A percentile compares a stretch with the other conserved stretches of the same genome.
phyloP scores from a whole-genome alignment of 2,797 vertebrate genomes.

The Cynodonichthys magdalenae region DNA sequence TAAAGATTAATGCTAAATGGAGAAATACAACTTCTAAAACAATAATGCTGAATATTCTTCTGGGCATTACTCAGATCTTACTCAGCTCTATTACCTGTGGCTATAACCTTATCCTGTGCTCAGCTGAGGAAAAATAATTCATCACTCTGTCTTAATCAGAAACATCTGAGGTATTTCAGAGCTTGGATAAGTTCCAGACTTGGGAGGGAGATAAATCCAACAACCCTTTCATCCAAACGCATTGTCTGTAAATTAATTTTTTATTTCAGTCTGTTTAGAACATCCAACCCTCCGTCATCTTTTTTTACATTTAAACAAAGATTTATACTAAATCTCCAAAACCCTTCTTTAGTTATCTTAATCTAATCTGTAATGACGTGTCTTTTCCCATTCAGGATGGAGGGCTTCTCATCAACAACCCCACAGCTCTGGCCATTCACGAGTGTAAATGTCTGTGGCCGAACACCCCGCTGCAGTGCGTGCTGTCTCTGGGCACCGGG shows the following conservation, averaged over 20 bases:
- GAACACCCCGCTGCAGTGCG: slow-evolving; percentile 89
- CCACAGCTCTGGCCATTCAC: slow-evolving; percentile 92
- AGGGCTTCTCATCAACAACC: slow-evolving; percentile 95
- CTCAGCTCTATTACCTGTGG: too few relatives aligned
- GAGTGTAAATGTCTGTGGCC: slow-evolving; percentile 97
- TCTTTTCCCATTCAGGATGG: slow-evolving; percentile 84
- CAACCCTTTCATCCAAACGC: slow-evolving; percentile 25
- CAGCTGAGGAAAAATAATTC: slow-evolving; percentile 8
- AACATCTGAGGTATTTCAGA: slow-evolving; percentile 29
- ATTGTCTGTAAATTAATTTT: slow-evolving; percentile 4
- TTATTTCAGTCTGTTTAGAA: slow-evolving; percentile 13
- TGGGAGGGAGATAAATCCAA: slow-evolving; percentile 30
- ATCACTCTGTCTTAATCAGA: slow-evolving; percentile 22
- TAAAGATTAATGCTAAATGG: too few relatives aligned
- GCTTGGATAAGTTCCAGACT: slow-evolving; percentile 38
- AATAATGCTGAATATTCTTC: too few relatives aligned
- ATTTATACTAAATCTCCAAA: slow-evolving; percentile 5
- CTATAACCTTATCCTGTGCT: neutral
- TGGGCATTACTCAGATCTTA: neutral
- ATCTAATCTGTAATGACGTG: neutral
- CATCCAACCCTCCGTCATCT: slow-evolving; percentile 39
- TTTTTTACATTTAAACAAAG: too few relatives aligned
- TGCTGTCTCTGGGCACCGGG: slow-evolving; percentile 93
- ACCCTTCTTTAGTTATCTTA: neutral
- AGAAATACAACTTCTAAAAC: too few relatives aligned